These are phyloP conservation scores for Pristionchus arcanus DNA, from an alignment of 2,888 invertebrate genomes.

Conservation along the genomic window DNA sequence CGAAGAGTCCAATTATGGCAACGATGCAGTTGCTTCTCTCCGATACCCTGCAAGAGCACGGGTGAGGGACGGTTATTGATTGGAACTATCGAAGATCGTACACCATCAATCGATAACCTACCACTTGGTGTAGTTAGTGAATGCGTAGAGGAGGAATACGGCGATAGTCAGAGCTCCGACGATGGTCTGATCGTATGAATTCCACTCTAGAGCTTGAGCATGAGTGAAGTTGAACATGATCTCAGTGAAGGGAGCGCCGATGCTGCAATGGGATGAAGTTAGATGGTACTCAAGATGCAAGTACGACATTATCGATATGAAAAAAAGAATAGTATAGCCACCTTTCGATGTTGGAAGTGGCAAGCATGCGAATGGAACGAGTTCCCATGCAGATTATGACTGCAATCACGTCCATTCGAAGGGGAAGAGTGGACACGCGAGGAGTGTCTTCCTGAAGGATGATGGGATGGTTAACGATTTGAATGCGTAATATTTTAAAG, in stretches of 20 bases:
- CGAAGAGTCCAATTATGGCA: slow-evolving; percentile 62
- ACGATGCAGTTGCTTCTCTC: slow-evolving; percentile 64
- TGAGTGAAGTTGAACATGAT: slow-evolving; percentile 67
- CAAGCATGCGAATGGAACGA: slow-evolving; percentile 56
- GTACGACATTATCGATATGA: not conserved
- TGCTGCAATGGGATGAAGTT: slow-evolving; percentile 54
- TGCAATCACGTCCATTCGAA: slow-evolving; percentile 65
- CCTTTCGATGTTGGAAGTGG: slow-evolving; percentile 65
- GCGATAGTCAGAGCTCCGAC: slow-evolving; percentile 62
- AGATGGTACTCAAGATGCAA: not conserved
- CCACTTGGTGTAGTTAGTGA: slow-evolving; percentile 66
- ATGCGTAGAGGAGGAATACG: slow-evolving; percentile 66
- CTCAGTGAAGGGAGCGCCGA: slow-evolving; percentile 65
- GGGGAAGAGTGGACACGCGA: not conserved
- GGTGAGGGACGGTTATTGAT: not conserved
- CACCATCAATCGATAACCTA: slow-evolving; percentile 13
- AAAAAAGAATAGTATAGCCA: slow-evolving; percentile 14
- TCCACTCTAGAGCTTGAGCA: slow-evolving; percentile 61
- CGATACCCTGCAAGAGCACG: slow-evolving; percentile 59
- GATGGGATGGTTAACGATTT: not conserved
- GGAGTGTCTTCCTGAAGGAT: slow-evolving; percentile 6
- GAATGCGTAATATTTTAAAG: not conserved
- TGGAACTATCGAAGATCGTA: not conserved
- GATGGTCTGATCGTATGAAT: slow-evolving; percentile 62
- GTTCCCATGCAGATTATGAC: slow-evolving; percentile 66